Conservation (phyloP, 2,113 vertebrate species). For the Elanoides forficatus region DNA sequence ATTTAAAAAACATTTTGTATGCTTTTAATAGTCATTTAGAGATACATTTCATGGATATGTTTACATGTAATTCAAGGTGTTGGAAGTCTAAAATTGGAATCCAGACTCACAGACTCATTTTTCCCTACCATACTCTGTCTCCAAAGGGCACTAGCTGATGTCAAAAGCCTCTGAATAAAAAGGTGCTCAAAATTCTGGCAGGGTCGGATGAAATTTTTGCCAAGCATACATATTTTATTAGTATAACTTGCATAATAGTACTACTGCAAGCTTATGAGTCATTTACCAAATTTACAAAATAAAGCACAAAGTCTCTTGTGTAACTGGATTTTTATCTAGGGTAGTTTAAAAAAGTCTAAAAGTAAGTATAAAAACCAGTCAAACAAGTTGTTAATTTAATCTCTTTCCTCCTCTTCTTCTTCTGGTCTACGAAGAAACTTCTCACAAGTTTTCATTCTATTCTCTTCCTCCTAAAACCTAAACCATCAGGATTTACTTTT, state of each 20-base stretch:
- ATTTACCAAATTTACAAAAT: slow-evolving; percentile 7
- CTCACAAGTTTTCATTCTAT: not conserved
- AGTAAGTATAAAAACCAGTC: not conserved
- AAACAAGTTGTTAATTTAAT: not conserved
- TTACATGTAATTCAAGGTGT: not conserved
- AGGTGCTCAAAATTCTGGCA: slow-evolving; percentile 26
- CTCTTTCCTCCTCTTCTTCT: not conserved
- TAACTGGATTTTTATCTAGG: not conserved
- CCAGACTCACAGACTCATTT: not conserved
- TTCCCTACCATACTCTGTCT: not conserved
- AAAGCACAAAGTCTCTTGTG: not conserved
- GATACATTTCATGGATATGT: not conserved
- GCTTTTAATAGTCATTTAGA: not conserved
- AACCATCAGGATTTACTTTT: not conserved
- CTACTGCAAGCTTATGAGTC: slow-evolving; percentile 24
- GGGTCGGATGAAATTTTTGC: not conserved
- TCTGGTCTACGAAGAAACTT: not conserved
- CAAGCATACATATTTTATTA: slow-evolving; percentile 24
- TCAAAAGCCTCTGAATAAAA: slow-evolving; percentile 18
- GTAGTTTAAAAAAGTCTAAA: not conserved
- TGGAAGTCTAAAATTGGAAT: not conserved
- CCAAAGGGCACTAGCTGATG: not conserved
- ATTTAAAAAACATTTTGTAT: not conserved
- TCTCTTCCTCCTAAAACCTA: not conserved
- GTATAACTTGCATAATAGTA: not conserved